phyloP scores from a whole-genome alignment of 2,113 vertebrate species.

The Martes martes region DNA sequence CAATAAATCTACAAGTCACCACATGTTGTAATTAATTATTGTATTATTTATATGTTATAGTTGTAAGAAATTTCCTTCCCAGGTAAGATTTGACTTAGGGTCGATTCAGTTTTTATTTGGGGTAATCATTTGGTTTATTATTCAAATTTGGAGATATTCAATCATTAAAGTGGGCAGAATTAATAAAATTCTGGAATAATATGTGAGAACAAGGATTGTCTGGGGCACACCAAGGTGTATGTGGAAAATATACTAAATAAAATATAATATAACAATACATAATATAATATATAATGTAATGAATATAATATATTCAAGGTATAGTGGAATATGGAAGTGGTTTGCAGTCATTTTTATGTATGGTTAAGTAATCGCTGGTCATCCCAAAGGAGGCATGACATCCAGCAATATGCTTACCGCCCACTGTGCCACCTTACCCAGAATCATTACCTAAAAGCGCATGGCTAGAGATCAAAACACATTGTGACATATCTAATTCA shows the following conservation, averaged over 20 bases:
- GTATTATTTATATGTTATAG: neutral
- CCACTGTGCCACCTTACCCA: neutral
- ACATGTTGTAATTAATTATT: neutral
- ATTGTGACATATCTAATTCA: neutral
- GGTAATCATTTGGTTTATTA: neutral
- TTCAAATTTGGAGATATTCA: neutral
- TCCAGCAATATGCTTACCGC: neutral
- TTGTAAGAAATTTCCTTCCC: neutral
- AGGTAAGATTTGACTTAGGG: neutral
- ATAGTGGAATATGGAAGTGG: neutral
- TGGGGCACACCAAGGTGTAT: neutral
- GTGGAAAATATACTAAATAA: neutral
- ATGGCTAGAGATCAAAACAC: neutral
- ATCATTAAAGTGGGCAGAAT: neutral
- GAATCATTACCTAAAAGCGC: neutral
- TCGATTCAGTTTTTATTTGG: neutral
- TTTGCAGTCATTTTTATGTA: neutral
- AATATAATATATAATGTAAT: neutral
- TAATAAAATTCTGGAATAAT: neutral
- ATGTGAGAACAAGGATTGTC: neutral
- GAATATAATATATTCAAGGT: neutral
- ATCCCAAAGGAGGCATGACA: neutral
- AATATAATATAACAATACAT: neutral
- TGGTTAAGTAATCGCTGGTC: neutral
- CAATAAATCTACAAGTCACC: neutral